Evolutionary conservation across 2,888 invertebrate species (phyloP), one percentile per base, ranked within the genome.

Genomic region (Apoda limacodes): DNA sequence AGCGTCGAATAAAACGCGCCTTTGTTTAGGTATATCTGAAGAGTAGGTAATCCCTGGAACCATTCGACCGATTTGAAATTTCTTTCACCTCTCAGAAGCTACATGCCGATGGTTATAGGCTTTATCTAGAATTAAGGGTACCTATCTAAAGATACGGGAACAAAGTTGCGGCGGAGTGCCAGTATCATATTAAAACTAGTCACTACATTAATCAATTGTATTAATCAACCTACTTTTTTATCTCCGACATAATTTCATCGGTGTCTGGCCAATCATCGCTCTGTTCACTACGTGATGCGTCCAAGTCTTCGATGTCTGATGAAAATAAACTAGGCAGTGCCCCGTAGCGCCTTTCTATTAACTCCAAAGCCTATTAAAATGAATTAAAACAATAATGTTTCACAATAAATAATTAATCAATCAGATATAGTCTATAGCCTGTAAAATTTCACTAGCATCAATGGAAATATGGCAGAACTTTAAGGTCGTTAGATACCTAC

Each of bases 321-420:
- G 84, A 55, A 54, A 86, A 85, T n/a, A 86, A 78, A 30, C 83
- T 83, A 1, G 86, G 89, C 52, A 85, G 86, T 27, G 84, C 64
- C 9, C 89, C 88, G 48, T 87, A 90, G 46, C 90, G 87, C 50
- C 88, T 85, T 57, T 93, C 92, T 30, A 94, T 89, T 49, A 93
- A 75, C 64, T 93, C 93, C 43, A 94, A 65, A 1, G 93, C 93
- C 82, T 96, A 90, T 10, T 34, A 44, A 39, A 31, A 25, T n/a
- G 26, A 19, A 22, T 26, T 5, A 4, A 21, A 12, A 11, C 15
- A 26, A 15, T 9, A n/a, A 15, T 9, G 4, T 24, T n/a, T 5
- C 4, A 7, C 5, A 6, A 11, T 11, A 11, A 24, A 12, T 24
- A 24, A 24, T 6, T 10, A 24, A 24, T 12, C 9, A 13, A 24